Percentiles rank a stretch among this genome's conserved stretches.
Evolutionary conservation across 2,113 vertebrate species (phyloP).

Genomic region (Calidris pugnax): DNA sequence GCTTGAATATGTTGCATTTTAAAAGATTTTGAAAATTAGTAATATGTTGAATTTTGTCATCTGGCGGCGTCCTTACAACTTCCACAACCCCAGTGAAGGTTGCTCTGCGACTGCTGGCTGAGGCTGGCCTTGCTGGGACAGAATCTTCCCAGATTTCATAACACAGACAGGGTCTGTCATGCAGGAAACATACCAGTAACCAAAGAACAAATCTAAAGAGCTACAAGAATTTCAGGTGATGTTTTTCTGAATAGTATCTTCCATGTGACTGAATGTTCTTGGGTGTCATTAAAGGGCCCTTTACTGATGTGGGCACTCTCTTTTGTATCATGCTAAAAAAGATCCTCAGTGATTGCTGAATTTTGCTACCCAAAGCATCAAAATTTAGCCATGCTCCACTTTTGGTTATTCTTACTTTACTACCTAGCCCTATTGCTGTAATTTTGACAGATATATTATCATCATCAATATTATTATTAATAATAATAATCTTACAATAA

Average conservation of each 20-base stretch:
- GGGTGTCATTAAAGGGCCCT: neutral
- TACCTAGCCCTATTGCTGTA: neutral
- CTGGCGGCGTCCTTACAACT: neutral
- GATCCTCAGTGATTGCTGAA: neutral
- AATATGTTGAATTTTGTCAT: neutral
- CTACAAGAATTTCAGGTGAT: neutral
- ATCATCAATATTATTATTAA: neutral
- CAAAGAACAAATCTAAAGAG: neutral
- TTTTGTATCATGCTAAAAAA: neutral
- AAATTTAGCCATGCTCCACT: neutral
- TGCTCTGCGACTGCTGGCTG: neutral
- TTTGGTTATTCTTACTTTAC: neutral
- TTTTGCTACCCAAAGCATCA: neutral
- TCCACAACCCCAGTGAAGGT: neutral
- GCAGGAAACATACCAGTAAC: neutral
- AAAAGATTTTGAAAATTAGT: neutral
- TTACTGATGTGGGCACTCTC: neutral
- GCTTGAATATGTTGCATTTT: neutral
- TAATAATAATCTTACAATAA: neutral
- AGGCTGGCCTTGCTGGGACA: neutral
- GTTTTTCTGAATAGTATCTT: neutral
- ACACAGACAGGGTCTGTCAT: neutral
- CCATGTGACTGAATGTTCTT: neutral
- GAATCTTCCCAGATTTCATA: neutral
- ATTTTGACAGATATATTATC: neutral